Evolutionary conservation across 37 sponge, comb jelly and placozoan species (phyloP).

Genomic region (Aphrocallistes beatrix): DNA sequence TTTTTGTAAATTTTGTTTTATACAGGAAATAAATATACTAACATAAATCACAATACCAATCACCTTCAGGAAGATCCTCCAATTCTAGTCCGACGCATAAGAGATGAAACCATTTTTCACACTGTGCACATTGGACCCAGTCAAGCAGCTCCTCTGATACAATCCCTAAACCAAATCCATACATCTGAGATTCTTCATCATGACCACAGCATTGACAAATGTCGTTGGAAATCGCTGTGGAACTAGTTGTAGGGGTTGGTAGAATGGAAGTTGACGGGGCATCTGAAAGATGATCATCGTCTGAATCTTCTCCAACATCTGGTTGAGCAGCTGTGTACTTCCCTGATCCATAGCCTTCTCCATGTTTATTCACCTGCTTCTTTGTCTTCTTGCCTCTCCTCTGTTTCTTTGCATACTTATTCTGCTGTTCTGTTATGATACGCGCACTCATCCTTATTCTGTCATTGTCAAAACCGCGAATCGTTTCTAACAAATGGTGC

Average conservation of each 20-base stretch:
- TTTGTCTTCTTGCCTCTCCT: neutral
- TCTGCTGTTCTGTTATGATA: neutral
- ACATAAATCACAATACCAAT: no score
- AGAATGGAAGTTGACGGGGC: no score
- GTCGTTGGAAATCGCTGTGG: no score
- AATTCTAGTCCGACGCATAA: conserved; percentile 57
- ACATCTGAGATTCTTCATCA: no score
- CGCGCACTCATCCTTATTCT: neutral
- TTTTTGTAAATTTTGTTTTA: no score
- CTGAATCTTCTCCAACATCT: no score
- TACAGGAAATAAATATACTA: no score
- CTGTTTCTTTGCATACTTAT: neutral
- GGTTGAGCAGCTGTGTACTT: no score
- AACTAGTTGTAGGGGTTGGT: no score
- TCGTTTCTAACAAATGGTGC: neutral
- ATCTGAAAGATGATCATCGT: no score
- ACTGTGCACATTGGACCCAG: conserved; percentile 86
- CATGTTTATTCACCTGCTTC: neutral
- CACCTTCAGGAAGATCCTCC: conserved; percentile 49
- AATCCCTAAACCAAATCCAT: no score
- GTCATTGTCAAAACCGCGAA: neutral
- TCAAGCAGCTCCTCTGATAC: conserved; percentile 47
- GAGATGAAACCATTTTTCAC: conserved; percentile 77
- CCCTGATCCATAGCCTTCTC: neutral
- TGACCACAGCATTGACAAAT: no score